Base-by-base conservation (phyloP, 1,140 invertebrate genomes). In the Phortica variegata region DNA sequence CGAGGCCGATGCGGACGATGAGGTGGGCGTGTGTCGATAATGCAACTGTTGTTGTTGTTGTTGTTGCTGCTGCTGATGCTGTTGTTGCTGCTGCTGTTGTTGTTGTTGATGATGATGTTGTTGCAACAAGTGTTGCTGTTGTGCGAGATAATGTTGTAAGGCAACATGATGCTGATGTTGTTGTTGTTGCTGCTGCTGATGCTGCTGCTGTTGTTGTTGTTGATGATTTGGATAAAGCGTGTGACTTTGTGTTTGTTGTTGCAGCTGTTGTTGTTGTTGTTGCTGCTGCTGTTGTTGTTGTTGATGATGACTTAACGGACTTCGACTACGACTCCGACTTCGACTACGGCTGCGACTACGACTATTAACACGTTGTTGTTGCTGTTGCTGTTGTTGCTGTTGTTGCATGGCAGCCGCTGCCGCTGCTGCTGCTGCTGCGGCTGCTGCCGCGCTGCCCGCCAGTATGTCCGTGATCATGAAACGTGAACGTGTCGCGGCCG, bases 391-490 rank as follows among this genome's bases (percentile, higher is more conserved):
- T 15, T 52, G 49, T 17, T 46, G 43, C n/a, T 45, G 49, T 7
- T 32, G 42, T 13, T 36, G 42, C 41, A 60, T 43, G 0, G 57
- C 56, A 1, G 63, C 63, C 1, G 65, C 65, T 7, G 65, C 65
- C 10, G 63, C 54, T n/a, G 63, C 59, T 2, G 55, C 61, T 6
- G 61, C 56, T 8, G 62, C 62, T 2, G 65, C 62, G 2, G 63
- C 59, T 3, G 62, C 61, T 0, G 60, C 68, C 10, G 61, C 79
- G 55, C 80, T 83, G 4, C 81, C 83, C 39, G 85, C 85, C 43
- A 88, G 77, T 45, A 89, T 88, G 57, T 89, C 87, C 34, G 85
- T 88, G 77, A 88, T 88, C 87, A 88, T 88, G 75, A 88, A 89
- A 32, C 86, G 79, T 16, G 86, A 87, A 40, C 86, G 80, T 37